phyloP scores from a whole-genome alignment of 2,113 vertebrate species.

The Pachyramphus minor region DNA sequence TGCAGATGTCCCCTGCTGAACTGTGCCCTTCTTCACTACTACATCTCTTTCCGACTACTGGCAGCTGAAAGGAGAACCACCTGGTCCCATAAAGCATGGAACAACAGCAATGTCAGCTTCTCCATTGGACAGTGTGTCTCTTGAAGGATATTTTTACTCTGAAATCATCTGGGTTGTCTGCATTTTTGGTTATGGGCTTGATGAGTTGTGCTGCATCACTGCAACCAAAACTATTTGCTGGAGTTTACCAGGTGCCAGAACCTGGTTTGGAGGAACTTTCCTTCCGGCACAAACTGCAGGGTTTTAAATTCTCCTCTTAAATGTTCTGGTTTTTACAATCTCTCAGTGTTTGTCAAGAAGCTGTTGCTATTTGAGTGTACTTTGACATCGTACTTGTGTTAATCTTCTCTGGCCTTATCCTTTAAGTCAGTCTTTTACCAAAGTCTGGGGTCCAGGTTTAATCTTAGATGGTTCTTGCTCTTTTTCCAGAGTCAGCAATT shows the following conservation, averaged over 20 bases:
- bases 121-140: neutral
- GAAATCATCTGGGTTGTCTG: neutral
- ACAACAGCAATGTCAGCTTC: neutral
- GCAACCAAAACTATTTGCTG: neutral
- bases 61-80: neutral
- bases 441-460: slow-evolving; percentile 13
- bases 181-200: neutral
- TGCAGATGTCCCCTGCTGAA: neutral
- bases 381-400: slow-evolving; percentile 27
- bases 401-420: neutral
- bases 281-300: neutral
- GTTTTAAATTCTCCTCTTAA: neutral
- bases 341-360: slow-evolving; percentile 31
- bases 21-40: rapidly evolving
- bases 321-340: neutral
- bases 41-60: neutral
- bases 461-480: neutral
- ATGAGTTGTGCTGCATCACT: neutral
- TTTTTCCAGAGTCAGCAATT: slow-evolving; percentile 18
- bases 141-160: rapidly evolving
- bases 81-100: neutral
- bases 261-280: neutral
- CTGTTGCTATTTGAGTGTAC: slow-evolving; percentile 29
- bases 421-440: neutral
- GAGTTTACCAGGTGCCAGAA: neutral